Conservation (phyloP, 1,140 invertebrate genomes). For the Drosophila dunni region DNA sequence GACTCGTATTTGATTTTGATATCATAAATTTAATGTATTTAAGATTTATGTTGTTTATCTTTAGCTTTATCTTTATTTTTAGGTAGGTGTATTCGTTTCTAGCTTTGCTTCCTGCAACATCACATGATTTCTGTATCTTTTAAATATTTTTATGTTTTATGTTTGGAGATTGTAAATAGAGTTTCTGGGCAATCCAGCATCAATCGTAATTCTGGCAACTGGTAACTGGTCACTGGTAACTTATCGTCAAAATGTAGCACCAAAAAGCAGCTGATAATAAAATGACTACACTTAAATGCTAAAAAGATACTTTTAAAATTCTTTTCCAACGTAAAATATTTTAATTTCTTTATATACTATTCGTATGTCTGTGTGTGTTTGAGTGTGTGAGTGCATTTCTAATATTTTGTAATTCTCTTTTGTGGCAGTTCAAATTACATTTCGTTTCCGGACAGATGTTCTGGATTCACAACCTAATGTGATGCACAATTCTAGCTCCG, state of each 20-base stretch:
- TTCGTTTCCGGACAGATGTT: constrained; percentile 39
- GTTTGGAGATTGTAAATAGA: constrained; percentile 43
- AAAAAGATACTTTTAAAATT: constrained; percentile 69
- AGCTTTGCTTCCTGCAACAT: constrained; percentile 81
- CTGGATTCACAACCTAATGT: constrained; percentile 39
- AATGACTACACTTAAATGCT: constrained; percentile 78
- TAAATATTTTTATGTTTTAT: constrained; percentile 22
- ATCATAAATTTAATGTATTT: constrained; percentile 39
- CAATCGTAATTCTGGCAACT: background rate
- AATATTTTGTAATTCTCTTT: constrained; percentile 16
- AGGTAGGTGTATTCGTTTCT: constrained; percentile 82
- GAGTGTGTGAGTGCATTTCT: too few species aligned
- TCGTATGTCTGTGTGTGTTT: constrained; percentile 17
- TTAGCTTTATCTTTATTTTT: constrained; percentile 44
- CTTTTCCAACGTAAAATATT: constrained; percentile 37
- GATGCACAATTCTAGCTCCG: constrained; percentile 15
- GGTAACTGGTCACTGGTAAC: constrained; percentile 43
- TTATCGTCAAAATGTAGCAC: constrained; percentile 68
- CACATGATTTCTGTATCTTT: constrained; percentile 66
- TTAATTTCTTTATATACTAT: constrained; percentile 7
- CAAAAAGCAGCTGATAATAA: constrained; percentile 77
- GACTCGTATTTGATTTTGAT: constrained; percentile 32
- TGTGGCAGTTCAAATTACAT: constrained; percentile 69
- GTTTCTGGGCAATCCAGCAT: constrained; percentile 29
- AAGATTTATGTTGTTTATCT: constrained; percentile 46